Percentiles rank a stretch among this genome's conserved stretches.
phyloP scores from a whole-genome alignment of 2,888 invertebrate genomes.

The Caenorhabditis sp. region DNA sequence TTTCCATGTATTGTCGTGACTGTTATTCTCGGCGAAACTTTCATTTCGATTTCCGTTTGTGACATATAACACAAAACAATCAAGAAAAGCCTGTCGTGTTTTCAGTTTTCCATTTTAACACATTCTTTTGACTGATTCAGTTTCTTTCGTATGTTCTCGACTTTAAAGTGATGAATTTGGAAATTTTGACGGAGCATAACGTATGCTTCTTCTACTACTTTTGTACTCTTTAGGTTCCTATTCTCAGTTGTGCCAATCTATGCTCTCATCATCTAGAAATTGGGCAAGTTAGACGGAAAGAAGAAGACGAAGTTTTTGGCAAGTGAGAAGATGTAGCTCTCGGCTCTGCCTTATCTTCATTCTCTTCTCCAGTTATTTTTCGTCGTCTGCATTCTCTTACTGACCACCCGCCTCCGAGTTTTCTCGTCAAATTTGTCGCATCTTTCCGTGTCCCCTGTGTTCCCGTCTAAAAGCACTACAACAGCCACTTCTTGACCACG shows the following conservation, averaged over 20 bases:
- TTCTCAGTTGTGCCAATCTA: conserved; percentile 20
- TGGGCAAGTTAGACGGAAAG: conserved; percentile 39
- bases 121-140: background rate
- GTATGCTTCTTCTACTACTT: background rate
- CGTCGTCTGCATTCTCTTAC: background rate
- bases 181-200: conserved; percentile 1
- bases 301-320: conserved; percentile 23
- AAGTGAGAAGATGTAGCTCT: conserved; percentile 26
- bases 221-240: too few species aligned
- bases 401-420: conserved; percentile 38
- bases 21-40: conserved; percentile 23
- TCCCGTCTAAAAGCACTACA: conserved; percentile 22
- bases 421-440: conserved; percentile 59
- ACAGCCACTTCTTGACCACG: conserved; percentile 10
- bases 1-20: background rate
- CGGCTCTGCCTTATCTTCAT: conserved; percentile 41
- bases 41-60: conserved; percentile 31
- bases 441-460: conserved; percentile 36
- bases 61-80: conserved; percentile 29
- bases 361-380: conserved; percentile 17
- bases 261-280: conserved; percentile 38
- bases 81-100: conserved; percentile 25
- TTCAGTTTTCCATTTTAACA: conserved; percentile 25
- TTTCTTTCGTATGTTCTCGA: conserved; percentile 11
- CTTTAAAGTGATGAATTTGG: conserved; percentile 29